Evolutionary conservation across 2,888 invertebrate species (phyloP).

Genomic region (Cheilosia soror): DNA sequence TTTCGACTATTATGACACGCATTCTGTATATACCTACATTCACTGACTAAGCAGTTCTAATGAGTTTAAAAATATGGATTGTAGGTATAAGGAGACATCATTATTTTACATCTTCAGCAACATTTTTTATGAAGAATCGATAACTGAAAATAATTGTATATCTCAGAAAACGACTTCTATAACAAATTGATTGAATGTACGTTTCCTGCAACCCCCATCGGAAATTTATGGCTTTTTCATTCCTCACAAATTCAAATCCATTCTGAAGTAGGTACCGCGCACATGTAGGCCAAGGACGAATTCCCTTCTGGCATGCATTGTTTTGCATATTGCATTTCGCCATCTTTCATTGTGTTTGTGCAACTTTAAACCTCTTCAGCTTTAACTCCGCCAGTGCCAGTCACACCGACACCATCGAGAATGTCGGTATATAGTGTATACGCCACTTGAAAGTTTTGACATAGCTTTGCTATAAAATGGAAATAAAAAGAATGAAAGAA

Average conservation of each 20-base stretch:
- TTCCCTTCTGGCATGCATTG: neutral
- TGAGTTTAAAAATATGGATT: too few relatives aligned
- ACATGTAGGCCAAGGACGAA: constrained; percentile 30
- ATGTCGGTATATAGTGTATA: neutral
- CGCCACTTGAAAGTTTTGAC: constrained; percentile 26
- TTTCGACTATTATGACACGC: too few relatives aligned
- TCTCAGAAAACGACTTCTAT: too few relatives aligned
- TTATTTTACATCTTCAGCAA: too few relatives aligned
- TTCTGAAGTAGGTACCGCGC: neutral
- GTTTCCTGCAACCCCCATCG: neutral
- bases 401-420: neutral
- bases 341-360: constrained; percentile 2
- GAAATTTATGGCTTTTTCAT: neutral
- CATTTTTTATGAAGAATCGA: too few relatives aligned
- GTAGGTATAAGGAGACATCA: too few relatives aligned
- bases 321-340: neutral
- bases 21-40: too few relatives aligned
- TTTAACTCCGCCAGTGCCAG: constrained; percentile 6
- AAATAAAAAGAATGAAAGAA: constrained; percentile 37
- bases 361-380: constrained; percentile 30
- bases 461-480: neutral
- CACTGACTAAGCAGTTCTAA: too few relatives aligned
- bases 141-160: too few relatives aligned
- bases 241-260: neutral
- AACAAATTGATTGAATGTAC: neutral